Percentiles rank a stretch among this genome's conserved stretches.
Evolutionary conservation across 2,797 vertebrate genomes (phyloP).

Genomic region (Bovichtus diacanthus): DNA sequence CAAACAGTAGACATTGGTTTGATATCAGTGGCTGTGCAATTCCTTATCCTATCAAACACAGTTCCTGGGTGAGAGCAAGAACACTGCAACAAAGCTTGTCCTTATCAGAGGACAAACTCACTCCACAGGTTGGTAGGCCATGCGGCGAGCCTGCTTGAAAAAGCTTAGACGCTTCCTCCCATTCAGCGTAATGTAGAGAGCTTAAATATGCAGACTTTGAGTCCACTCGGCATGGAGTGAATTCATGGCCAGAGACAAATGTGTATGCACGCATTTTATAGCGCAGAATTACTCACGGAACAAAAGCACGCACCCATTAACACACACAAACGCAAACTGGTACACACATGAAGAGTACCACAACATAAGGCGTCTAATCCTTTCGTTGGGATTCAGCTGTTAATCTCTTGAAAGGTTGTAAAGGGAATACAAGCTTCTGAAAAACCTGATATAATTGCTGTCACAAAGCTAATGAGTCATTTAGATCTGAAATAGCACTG

Average conservation of each 20-base stretch:
- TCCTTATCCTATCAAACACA: conserved; percentile 64
- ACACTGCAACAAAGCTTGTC: conserved; percentile 64
- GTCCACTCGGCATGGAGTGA: conserved; percentile 12
- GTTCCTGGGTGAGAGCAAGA: conserved; percentile 52
- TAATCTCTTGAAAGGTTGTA: conserved; percentile 77
- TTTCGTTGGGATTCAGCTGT: conserved; percentile 69
- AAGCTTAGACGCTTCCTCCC: conserved; percentile 15
- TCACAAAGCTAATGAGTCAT: conserved; percentile 83
- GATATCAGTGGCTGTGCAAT: conserved; percentile 56
- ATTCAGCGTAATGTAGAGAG: conserved; percentile 32
- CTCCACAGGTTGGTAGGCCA: conserved; percentile 53
- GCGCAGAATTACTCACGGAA: conserved; percentile 13
- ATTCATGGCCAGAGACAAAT: conserved; percentile 33
- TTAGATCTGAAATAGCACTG: conserved; percentile 59
- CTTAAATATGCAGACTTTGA: conserved; percentile 38
- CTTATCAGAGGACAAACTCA: conserved; percentile 69
- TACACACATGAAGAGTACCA: conserved; percentile 42
- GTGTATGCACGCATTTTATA: conserved; percentile 25
- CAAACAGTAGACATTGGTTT: conserved; percentile 61
- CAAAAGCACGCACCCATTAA: conserved; percentile 26
- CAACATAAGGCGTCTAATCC: conserved; percentile 71
- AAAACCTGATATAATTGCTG: conserved; percentile 78
- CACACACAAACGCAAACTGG: neutral
- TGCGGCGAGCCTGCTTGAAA: conserved; percentile 28
- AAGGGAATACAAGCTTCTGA: conserved; percentile 61